Percentiles rank a stretch among this genome's conserved stretches.
Conservation (phyloP, 2,888 invertebrate genomes). For the Adineta ricciae region DNA sequence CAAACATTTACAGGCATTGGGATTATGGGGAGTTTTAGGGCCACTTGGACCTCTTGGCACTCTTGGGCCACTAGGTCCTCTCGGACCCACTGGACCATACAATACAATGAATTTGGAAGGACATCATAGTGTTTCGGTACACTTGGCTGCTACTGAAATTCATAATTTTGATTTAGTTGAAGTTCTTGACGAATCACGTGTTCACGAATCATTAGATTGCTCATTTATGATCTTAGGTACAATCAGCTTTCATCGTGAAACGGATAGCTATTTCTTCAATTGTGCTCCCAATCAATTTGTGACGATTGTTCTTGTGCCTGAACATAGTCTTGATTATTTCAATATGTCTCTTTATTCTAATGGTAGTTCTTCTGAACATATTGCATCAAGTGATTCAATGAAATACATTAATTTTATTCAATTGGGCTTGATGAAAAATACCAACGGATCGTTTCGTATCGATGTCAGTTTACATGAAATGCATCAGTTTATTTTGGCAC, state of each 20-base stretch:
- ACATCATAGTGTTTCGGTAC: background rate
- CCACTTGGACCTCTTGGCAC: constrained; percentile 33
- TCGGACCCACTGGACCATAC: constrained; percentile 25
- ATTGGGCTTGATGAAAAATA: background rate
- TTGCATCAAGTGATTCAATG: background rate
- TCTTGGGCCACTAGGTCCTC: constrained; percentile 26
- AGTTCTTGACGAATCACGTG: background rate
- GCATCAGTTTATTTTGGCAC: background rate
- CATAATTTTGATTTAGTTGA: constrained; percentile 22
- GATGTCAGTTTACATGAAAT: background rate
- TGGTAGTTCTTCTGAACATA: background rate
- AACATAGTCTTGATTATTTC: constrained; percentile 14
- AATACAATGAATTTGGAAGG: background rate
- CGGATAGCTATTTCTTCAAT: constrained; percentile 23
- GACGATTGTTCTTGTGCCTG: constrained; percentile 9
- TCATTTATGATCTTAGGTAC: constrained; percentile 25
- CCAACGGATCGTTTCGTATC: background rate
- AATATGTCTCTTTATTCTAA: background rate
- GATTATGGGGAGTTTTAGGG: constrained; percentile 25
- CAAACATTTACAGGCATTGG: constrained; percentile 28
- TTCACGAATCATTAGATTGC: background rate
- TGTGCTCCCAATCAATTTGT: constrained; percentile 25
- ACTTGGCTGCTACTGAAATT: constrained; percentile 4
- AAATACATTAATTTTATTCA: constrained; percentile 6
- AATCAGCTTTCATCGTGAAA: background rate